Base-by-base conservation (phyloP, 1,140 invertebrate genomes). In the Bombus affinis region DNA sequence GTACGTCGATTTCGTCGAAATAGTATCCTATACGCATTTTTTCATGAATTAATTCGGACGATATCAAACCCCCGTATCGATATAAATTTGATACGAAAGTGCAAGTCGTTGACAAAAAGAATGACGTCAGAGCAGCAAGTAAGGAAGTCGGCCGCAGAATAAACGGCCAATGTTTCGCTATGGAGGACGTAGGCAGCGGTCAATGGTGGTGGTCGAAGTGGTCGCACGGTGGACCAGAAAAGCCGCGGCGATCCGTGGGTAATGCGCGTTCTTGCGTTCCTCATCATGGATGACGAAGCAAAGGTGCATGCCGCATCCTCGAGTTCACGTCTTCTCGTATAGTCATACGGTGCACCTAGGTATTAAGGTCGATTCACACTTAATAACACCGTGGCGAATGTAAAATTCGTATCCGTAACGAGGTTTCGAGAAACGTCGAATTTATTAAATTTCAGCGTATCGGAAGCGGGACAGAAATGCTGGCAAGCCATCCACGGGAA, bases 251-350 rank as follows among this genome's bases (percentile, higher is more conserved):
- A 89, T 83, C 87, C 89, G 88, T 89, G 89, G 89, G 88, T 90
- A 90, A 90, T 89, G 88, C 89, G 88, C 88, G 89, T 90, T 90
- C 88, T 90, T 90, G 89, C 89, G 89, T 89, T 90, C 88, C 89
- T 90, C 89, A 90, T 90, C 88, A 71, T 87, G 89, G 78, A 89
- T 90, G 89, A 90, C 89, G 88, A 86, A 89, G 89, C 89, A 89
- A 90, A 90, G 89, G 88, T 75, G 86, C 88, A 84, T 77, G 89
- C 77, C 89, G 88, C 88, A 78, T 89, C 88, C 83, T 37, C 88
- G 70, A 76, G 83, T 86, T 77, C 88, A 79, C 86, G 77, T 89
- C 88, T 83, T 72, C 59, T 77, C 81, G 44, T 76, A 62, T 68
- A 72, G 83, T 81, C 74, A 85, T 83, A 83, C 68, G 81, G 80